Evolutionary conservation across 2,113 vertebrate species (phyloP), one percentile per base, ranked within the genome.

Genomic region (Camelus bactrianus): DNA sequence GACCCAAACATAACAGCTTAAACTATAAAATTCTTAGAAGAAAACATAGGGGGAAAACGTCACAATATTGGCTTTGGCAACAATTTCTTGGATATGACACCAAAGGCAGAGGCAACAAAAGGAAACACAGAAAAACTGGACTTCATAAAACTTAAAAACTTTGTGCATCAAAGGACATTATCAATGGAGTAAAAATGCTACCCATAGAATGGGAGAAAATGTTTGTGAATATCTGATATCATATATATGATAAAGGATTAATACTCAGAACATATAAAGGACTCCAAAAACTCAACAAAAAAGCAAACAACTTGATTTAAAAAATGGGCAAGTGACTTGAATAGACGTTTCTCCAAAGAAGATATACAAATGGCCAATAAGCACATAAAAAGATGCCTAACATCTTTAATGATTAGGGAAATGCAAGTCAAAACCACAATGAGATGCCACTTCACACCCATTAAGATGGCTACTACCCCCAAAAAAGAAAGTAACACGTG

Each of bases 1-100:
- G 22, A 60, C 58, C 22, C 26, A 26, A 60, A 24, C 9, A 60
- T 26, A 26, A 60, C 8, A 14, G 50, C 84, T 28, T 5, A 56
- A 54, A 15, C 32, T 35, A 56, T 15, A 35, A 60, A 60, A 9
- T 56, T 19, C 54, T 30, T 42, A 81, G 54, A 81, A 17, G 54
- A 58, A 56, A 60, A 81, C 35, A 17, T 13, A 50, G 77, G 35
- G 58, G 54, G 24, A 54, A 35, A 62, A 22, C 32, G 17, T 35
- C 46, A 15, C 17, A n/a, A 42, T 22, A 7, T 4, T 16, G 6
- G 3, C 38, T 30, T 8, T 70, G 3, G 2, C n/a, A 7, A 13
- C 4, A n/a, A 19, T 8, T 30, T 42, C 80, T 46, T 5, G 10
- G 38, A 28, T 60, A 7, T 32, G 58, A 46, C 58, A 46, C 26